Percentiles rank a stretch among this genome's conserved stretches.
Conservation (phyloP, 2,888 invertebrate genomes). For the Zhuqinia jingwanae region DNA sequence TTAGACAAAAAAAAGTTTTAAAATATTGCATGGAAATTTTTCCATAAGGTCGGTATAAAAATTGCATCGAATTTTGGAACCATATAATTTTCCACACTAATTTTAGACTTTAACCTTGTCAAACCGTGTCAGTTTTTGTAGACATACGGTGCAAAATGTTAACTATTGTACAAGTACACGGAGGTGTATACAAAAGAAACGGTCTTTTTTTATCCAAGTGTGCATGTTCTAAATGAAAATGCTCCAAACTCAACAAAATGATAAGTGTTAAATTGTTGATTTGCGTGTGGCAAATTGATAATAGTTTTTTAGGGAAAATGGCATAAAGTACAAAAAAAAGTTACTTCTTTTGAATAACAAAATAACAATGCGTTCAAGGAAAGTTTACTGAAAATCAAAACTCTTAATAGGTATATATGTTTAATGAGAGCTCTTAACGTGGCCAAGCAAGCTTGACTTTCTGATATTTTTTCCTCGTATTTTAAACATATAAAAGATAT, state of each 20-base stretch:
- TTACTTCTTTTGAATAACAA: not conserved
- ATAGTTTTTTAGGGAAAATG: not conserved
- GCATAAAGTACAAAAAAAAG: too few relatives aligned
- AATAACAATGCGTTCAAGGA: conserved; percentile 4
- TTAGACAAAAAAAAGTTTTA: too few relatives aligned
- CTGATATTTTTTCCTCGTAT: too few relatives aligned
- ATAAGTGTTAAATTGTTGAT: not conserved
- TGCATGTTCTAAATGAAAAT: not conserved
- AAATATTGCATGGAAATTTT: too few relatives aligned
- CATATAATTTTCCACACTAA: conserved; percentile 23
- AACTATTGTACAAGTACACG: not conserved
- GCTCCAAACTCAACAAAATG: too few relatives aligned
- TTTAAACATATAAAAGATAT: not conserved
- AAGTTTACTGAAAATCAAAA: conserved; percentile 13
- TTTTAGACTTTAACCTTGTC: conserved; percentile 14
- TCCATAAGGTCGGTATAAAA: too few relatives aligned
- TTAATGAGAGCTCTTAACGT: conserved; percentile 20
- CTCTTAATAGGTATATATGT: not conserved
- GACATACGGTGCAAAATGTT: not conserved
- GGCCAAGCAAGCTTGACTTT: not conserved
- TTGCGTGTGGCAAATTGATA: conserved; percentile 21
- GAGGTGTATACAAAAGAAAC: not conserved
- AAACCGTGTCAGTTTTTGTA: conserved; percentile 11
- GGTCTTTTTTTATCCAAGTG: not conserved
- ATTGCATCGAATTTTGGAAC: too few relatives aligned